Base-by-base conservation (phyloP, 1,140 invertebrate genomes). In the Leptopilina boulardi region DNA sequence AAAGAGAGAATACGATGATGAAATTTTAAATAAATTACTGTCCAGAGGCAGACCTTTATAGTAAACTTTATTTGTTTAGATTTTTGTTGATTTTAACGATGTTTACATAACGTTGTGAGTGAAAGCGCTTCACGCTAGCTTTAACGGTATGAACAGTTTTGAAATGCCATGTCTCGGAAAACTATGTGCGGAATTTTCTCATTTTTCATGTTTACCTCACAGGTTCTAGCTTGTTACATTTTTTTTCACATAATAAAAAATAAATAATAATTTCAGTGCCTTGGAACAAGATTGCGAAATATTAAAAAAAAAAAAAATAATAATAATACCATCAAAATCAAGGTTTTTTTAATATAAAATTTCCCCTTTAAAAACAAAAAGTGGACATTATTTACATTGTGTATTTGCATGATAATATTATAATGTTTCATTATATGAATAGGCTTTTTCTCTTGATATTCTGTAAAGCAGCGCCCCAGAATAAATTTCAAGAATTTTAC, bases 111-210 rank as follows among this genome's bases (percentile, higher is more conserved):
- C 23, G 59, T 13, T n/a, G 11, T 30, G 59, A 26, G 59, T 30
- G 26, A 66, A 66, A 13, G 26, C 26, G 26, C 26, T 30, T 30
- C n/a, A 66, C 11, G 59, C 10, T 2, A 66, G 59, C 59, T 66
- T n/a, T 38, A 66, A 66, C 59, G 13, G 13, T 30, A 26, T 66
- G 23, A 66, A 66, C 26, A 30, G 26, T 66, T 66, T 66, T 66
- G 59, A 66, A 66, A 66, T 66, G 59, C 59, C 59, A 66, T 34
- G 59, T 66, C 59, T 66, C 59, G 59, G 59, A 66, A 66, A 66
- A 66, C 59, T 66, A 66, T 66, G 26, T n/a, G 26, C 59, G 59
- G 59, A 66, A 66, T 66, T 66, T 66, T n/a, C 59, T 66, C 59
- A 66, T 66, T 66, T 66, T 66, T 66, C 59, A 66, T 66, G 59